These are phyloP conservation scores for Atrichornis clamosus DNA, from an alignment of 2,113 vertebrate species.

Conservation along the genomic window DNA sequence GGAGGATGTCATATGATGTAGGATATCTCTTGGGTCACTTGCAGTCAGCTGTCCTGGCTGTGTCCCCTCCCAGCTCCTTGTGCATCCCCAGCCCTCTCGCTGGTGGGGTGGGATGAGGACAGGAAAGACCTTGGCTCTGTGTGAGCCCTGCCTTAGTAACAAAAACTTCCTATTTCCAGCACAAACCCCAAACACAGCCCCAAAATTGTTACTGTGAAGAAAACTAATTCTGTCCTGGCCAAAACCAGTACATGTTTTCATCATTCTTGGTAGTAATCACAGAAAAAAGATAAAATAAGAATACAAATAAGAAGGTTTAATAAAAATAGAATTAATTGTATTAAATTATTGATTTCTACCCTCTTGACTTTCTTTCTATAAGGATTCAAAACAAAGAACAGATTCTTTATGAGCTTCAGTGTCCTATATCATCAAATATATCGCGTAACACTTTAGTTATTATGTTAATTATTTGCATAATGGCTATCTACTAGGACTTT, in stretches of 20 bases:
- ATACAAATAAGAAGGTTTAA: not conserved
- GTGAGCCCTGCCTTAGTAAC: not conserved
- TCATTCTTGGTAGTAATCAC: not conserved
- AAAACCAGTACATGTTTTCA: not conserved
- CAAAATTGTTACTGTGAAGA: not conserved
- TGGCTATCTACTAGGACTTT: not conserved
- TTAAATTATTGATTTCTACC: not conserved
- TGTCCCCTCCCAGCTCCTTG: accelerated
- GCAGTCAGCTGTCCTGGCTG: accelerated
- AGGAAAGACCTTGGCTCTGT: not conserved
- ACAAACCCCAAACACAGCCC: not conserved
- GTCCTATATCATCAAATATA: not conserved
- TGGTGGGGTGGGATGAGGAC: accelerated
- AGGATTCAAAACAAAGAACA: not conserved
- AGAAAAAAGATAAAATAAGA: not conserved
- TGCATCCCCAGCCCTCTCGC: accelerated
- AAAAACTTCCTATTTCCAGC: not conserved
- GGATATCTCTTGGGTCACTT: not conserved
- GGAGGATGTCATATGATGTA: accelerated
- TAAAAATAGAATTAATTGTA: not conserved
- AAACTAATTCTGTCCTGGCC: not conserved
- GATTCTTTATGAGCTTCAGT: not conserved
- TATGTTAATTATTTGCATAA: not conserved
- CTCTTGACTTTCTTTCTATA: not conserved
- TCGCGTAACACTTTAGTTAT: not conserved